Evolutionary conservation across 1,140 invertebrate species (phyloP).

Genomic region (Ectropis grisescens): DNA sequence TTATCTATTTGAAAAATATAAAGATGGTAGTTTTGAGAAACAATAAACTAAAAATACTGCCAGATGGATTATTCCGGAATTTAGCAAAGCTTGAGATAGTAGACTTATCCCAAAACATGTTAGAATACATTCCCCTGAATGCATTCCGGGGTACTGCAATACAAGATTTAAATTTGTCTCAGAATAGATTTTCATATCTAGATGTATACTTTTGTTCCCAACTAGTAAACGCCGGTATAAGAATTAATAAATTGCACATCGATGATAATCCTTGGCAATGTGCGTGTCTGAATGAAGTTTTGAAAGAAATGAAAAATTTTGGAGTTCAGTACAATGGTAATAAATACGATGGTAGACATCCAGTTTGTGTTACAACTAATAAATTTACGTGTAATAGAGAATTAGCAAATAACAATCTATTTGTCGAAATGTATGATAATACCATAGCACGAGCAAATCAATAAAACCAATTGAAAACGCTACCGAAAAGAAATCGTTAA

Average conservation of each 20-base stretch:
- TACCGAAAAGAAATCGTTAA: too few relatives aligned
- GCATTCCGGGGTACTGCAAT: slow-evolving; percentile 27
- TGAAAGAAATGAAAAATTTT: slow-evolving; percentile 34
- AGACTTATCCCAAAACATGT: slow-evolving; percentile 37
- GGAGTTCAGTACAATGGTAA: slow-evolving; percentile 29
- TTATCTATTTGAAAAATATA: slow-evolving; percentile 34
- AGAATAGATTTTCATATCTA: slow-evolving; percentile 34
- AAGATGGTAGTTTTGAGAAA: slow-evolving; percentile 28
- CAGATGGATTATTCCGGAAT: slow-evolving; percentile 35
- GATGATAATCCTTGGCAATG: slow-evolving; percentile 56
- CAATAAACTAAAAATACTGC: slow-evolving; percentile 32
- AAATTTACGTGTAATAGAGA: slow-evolving; percentile 34
- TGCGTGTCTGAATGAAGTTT: slow-evolving; percentile 32
- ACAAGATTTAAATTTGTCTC: neutral
- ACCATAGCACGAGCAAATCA: slow-evolving; percentile 22
- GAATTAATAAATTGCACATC: slow-evolving; percentile 40
- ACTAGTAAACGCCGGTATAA: slow-evolving; percentile 35
- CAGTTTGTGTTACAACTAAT: slow-evolving; percentile 18
- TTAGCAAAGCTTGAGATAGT: slow-evolving; percentile 25
- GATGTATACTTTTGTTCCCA: slow-evolving; percentile 44
- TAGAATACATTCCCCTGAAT: slow-evolving; percentile 30
- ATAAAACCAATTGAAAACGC: too few relatives aligned
- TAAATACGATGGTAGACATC: slow-evolving; percentile 29
- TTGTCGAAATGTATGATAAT: slow-evolving; percentile 5
- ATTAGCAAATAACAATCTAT: too few relatives aligned